These are phyloP conservation scores for Melanostoma mellinum DNA, from an alignment of 2,888 invertebrate genomes.

Conservation along the genomic window DNA sequence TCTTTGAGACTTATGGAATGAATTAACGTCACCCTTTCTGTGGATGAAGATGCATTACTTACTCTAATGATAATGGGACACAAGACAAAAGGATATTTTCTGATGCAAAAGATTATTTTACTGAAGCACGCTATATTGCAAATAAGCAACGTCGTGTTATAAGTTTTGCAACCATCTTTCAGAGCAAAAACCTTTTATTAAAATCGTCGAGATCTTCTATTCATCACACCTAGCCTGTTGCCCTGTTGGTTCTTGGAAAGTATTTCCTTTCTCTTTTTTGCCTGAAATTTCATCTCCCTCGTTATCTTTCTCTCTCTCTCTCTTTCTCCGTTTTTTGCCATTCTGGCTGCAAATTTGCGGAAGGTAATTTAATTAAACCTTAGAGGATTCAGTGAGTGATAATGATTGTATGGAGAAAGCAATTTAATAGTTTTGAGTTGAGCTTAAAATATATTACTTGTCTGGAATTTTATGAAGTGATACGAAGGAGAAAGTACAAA, in stretches of 20 bases:
- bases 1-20: slow-evolving; percentile 9
- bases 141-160: background rate
- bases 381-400: slow-evolving; percentile 34
- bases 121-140: background rate
- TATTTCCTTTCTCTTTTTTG: background rate
- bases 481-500: background rate
- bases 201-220: slow-evolving; percentile 35
- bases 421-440: slow-evolving; percentile 42
- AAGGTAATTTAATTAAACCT: slow-evolving; percentile 48
- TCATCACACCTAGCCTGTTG: slow-evolving; percentile 19
- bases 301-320: background rate
- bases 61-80: slow-evolving; percentile 30
- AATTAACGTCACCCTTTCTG: slow-evolving; percentile 28
- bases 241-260: slow-evolving; percentile 11
- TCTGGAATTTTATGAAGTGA: slow-evolving; percentile 2
- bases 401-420: slow-evolving; percentile 17
- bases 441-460: slow-evolving; percentile 36
- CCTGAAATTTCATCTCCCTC: slow-evolving; percentile 6
- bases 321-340: background rate
- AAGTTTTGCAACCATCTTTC: background rate
- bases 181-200: slow-evolving; percentile 9
- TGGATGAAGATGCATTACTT: slow-evolving; percentile 31
- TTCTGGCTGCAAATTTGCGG: slow-evolving; percentile 27
- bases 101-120: background rate
- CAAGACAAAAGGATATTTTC: slow-evolving; percentile 36